These are phyloP conservation scores for Thyatira batis DNA, from an alignment of 2,888 invertebrate species.

Conservation along the genomic window DNA sequence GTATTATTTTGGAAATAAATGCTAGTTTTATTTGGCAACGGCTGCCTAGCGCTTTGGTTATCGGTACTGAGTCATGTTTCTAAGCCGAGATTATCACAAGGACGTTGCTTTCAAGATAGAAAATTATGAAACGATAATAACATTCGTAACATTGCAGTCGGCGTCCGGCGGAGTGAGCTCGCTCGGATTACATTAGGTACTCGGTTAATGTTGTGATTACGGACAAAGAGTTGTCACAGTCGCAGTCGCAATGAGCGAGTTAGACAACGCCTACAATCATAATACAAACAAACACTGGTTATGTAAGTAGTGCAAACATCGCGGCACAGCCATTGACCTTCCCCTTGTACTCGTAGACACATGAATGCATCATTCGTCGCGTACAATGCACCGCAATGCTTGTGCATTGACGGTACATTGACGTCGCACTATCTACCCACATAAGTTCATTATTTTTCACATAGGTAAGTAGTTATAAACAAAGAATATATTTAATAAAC, in stretches of 20 bases:
- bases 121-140: conserved; percentile 47
- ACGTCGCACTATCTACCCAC: conserved; percentile 68
- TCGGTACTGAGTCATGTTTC: conserved; percentile 64
- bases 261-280: conserved; percentile 55
- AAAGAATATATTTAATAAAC: conserved; percentile 46
- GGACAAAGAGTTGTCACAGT: conserved; percentile 17
- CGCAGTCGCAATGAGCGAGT: conserved; percentile 12
- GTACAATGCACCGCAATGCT: conserved; percentile 60
- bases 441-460: conserved; percentile 63
- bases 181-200: conserved; percentile 8
- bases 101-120: conserved; percentile 64
- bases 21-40: conserved; percentile 62
- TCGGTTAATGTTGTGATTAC: conserved; percentile 3
- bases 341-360: conserved; percentile 54
- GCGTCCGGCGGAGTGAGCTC: conserved; percentile 11
- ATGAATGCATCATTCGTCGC: conserved; percentile 70
- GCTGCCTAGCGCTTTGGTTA: conserved; percentile 59
- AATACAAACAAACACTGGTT: conserved; percentile 64
- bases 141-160: conserved; percentile 26
- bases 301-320: conserved; percentile 66
- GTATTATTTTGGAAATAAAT: conserved; percentile 58
- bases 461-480: conserved; percentile 45
- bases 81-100: conserved; percentile 65
- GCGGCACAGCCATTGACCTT: conserved; percentile 71
- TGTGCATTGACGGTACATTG: conserved; percentile 42